Evolutionary conservation across 1,140 invertebrate genomes (phyloP).

Genomic region (Drosophila arawakana): DNA sequence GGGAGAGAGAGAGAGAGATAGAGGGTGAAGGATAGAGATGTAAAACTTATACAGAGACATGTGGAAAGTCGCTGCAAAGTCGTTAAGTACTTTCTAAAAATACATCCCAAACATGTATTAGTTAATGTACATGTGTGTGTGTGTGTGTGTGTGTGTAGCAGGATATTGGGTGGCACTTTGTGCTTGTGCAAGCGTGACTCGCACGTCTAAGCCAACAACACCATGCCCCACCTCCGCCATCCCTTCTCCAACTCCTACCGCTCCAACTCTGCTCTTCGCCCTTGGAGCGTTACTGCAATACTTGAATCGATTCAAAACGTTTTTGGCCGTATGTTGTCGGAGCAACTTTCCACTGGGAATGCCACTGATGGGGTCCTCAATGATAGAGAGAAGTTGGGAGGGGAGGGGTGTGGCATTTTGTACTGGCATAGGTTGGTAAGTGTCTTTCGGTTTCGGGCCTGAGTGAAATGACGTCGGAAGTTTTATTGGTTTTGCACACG

Average conservation of each 20-base stretch:
- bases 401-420: background rate
- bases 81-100: constrained; percentile 80
- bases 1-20: background rate
- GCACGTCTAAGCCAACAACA: constrained; percentile 45
- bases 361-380: background rate
- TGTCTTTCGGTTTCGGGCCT: constrained; percentile 51
- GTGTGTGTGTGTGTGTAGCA: constrained; percentile 35
- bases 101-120: constrained; percentile 62
- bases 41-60: constrained; percentile 14
- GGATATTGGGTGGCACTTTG: constrained; percentile 63
- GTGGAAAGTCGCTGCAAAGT: constrained; percentile 59
- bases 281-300: constrained; percentile 50
- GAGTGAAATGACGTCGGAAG: constrained; percentile 78
- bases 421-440: constrained; percentile 12
- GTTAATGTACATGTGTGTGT: constrained; percentile 31
- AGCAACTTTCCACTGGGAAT: constrained; percentile 51
- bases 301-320: constrained; percentile 76
- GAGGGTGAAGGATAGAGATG: constrained; percentile 7
- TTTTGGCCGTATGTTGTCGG: constrained; percentile 55
- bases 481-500: constrained; percentile 82
- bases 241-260: background rate
- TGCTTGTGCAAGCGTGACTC: constrained; percentile 64
- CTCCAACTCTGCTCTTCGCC: background rate
- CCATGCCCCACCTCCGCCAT: background rate
- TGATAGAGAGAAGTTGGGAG: background rate